A percentile compares a stretch with the other conserved stretches of the same genome.
Evolutionary conservation across 2,113 vertebrate genomes (phyloP).

Genomic region (Thamnophis sirtalis): DNA sequence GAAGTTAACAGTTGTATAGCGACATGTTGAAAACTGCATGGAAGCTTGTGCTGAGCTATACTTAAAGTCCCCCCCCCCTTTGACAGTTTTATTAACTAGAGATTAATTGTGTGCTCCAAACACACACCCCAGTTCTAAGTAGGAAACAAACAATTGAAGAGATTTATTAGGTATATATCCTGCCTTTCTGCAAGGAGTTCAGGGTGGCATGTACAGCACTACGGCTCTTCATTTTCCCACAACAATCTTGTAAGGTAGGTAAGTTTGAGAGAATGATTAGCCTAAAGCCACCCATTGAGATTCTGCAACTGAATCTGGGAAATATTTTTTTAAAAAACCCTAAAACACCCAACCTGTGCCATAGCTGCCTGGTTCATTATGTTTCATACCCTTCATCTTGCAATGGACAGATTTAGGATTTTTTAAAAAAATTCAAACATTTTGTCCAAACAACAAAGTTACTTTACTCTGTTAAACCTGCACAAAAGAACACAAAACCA

Average conservation of each 20-base stretch:
- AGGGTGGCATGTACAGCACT: not conserved
- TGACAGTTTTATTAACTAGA: slow-evolving; percentile 22
- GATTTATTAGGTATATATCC: slow-evolving; percentile 18
- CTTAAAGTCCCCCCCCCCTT: no score
- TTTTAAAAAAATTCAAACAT: not conserved
- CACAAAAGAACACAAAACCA: not conserved
- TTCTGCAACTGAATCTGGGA: not conserved
- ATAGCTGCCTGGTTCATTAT: not conserved
- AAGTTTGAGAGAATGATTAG: not conserved
- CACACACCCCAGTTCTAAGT: not conserved
- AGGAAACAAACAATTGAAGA: slow-evolving; percentile 11
- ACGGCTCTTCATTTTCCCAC: not conserved
- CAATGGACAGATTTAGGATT: not conserved
- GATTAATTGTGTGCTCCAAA: not conserved
- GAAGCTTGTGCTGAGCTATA: slow-evolving; percentile 31
- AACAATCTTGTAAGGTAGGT: not conserved
- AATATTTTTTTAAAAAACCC: not conserved
- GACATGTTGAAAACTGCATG: slow-evolving; percentile 33
- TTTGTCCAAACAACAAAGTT: not conserved
- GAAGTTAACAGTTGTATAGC: slow-evolving; percentile 44
- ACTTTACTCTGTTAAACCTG: not conserved
- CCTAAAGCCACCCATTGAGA: not conserved
- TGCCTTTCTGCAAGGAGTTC: not conserved
- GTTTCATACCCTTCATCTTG: not conserved
- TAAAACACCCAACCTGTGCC: not conserved